Evolutionary conservation across 2,797 vertebrate species (phyloP), one percentile per base, ranked within the genome.

Genomic region (Smutsia gigantea): DNA sequence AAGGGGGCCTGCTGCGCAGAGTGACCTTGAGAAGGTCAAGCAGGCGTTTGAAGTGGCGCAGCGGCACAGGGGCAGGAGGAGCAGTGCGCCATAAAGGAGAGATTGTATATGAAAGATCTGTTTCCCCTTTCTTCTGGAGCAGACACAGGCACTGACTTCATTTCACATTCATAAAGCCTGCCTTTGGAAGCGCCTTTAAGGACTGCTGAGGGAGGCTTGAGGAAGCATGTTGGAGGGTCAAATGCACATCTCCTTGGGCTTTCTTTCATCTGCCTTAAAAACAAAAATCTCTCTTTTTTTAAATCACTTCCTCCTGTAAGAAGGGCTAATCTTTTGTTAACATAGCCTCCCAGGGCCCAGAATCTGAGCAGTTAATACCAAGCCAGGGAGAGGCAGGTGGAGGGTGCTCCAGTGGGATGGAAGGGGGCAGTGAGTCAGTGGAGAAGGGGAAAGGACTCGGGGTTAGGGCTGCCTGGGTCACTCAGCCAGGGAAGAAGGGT

Each of bases 91-190:
- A 82, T 94, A 98, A 97, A 98, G 98, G 98, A 98, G 98, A 98
- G 95, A 83, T 55, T 98, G 97, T 98, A 93, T 98, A 98, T 98
- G 95, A 98, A 98, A 98, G 98, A 96, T 95, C 95, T 91, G 72
- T 31, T 92, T 82, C 77, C 25, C 91, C 97, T 98, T 98, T 98
- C 97, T 98, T 97, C 95, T 98, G 97, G 96, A 87, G 91, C 96
- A 97, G 98, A 97, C 98, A 96, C 92, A 96, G 97, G 98, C 98
- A 0, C 96, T 0, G 95, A 61, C 98, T 98, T 98, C 98, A 98
- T 99, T 99, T 98, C 77, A 98, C 98, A 99, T 99, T 98, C 98
- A 98, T 98, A 98, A 98, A 98, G 98, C 98, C 97, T 98, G 97
- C 97, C 98, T 98, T 97, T 98, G 98, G 98, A 98, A 98, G 98